Conservation (phyloP, 2,888 invertebrate genomes). For the Polyommatus iphigenia region DNA sequence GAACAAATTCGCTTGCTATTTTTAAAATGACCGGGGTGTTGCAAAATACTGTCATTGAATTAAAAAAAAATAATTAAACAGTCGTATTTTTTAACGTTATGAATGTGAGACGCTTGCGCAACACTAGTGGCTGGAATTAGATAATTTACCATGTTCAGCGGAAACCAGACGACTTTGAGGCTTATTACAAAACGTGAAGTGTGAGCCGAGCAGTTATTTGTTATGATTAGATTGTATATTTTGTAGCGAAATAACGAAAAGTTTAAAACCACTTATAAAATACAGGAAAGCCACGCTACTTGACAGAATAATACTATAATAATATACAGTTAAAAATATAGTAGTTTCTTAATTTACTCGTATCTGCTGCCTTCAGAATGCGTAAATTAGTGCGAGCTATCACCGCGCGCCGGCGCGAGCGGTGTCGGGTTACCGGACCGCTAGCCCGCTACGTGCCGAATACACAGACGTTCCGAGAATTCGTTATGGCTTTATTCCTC, state of each 20-base stretch:
- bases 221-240: too few species aligned
- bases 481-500: background rate
- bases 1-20: background rate
- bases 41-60: conserved; percentile 1
- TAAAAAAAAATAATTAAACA: conserved; percentile 24
- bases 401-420: background rate
- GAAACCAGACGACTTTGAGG: background rate
- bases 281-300: too few species aligned
- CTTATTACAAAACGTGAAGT: background rate
- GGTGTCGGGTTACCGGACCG: conserved; percentile 5
- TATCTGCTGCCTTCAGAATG: background rate
- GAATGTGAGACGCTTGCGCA: background rate
- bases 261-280: background rate
- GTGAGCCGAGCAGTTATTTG: too few species aligned
- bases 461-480: background rate
- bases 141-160: background rate
- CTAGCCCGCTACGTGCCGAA: background rate
- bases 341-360: background rate
- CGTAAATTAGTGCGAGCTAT: conserved; percentile 1
- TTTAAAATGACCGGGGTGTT: background rate
- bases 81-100: background rate
- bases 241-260: background rate
- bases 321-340: background rate
- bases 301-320: background rate
- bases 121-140: background rate